Evolutionary conservation across 2,888 invertebrate species (phyloP).

Genomic region (Eupeodes luniger): DNA sequence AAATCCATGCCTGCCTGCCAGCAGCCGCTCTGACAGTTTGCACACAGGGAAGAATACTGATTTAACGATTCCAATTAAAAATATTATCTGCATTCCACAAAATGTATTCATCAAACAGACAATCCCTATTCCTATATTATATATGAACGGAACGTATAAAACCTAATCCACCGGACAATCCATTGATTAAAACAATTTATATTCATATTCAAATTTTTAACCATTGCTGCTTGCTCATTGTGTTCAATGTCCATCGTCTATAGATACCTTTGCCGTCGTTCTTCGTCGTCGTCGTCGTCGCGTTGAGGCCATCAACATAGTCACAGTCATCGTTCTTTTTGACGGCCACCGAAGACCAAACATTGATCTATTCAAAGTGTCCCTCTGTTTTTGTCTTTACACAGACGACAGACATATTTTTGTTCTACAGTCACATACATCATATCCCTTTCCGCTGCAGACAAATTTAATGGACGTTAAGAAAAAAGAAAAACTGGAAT

Average conservation of each 20-base stretch:
- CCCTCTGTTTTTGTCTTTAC: neutral
- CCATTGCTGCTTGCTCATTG: neutral
- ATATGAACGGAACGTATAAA: no score
- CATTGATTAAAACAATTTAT: slow-evolving; percentile 39
- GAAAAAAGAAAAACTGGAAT: slow-evolving; percentile 1
- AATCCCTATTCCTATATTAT: neutral
- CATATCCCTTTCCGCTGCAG: slow-evolving; percentile 64
- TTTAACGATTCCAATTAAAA: slow-evolving; percentile 25
- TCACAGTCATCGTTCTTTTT: slow-evolving; percentile 15
- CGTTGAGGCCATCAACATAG: no score
- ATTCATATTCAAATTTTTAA: slow-evolving; percentile 53
- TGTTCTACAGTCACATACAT: slow-evolving; percentile 8
- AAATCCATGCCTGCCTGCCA: no score
- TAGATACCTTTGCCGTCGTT: no score
- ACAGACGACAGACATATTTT: slow-evolving; percentile 17
- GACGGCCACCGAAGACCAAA: slow-evolving; percentile 16
- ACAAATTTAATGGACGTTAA: slow-evolving; percentile 45
- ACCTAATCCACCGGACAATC: slow-evolving; percentile 18
- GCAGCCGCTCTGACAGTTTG: neutral
- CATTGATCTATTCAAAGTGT: slow-evolving; percentile 34
- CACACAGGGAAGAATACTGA: slow-evolving; percentile 21
- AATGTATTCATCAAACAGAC: slow-evolving; percentile 9
- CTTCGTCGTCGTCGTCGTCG: no score
- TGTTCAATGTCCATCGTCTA: neutral
- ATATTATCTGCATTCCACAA: slow-evolving; percentile 21